These are phyloP conservation scores for Elanoides forficatus DNA, from an alignment of 2,113 vertebrate species.

Conservation along the genomic window DNA sequence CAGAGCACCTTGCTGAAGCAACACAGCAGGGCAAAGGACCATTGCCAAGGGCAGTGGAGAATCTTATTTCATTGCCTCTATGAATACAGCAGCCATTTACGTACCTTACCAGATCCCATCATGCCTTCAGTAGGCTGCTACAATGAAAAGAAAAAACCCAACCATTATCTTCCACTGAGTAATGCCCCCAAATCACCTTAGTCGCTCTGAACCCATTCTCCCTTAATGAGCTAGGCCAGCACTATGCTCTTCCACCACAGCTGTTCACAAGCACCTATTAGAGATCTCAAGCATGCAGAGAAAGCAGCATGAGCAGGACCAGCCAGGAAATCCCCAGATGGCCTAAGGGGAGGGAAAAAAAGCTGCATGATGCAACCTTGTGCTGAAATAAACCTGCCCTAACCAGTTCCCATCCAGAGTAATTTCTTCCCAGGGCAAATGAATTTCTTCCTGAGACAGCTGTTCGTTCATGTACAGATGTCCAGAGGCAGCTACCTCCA, in stretches of 20 bases:
- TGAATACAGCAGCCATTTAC: not conserved
- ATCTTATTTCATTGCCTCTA: not conserved
- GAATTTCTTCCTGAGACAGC: constrained; percentile 6
- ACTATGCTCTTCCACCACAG: not conserved
- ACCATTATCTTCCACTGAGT: not conserved
- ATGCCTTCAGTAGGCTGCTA: not conserved
- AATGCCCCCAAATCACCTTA: not conserved
- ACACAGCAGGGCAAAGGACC: not conserved
- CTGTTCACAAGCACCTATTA: not conserved
- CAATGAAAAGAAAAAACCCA: not conserved
- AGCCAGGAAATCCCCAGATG: constrained; percentile 46
- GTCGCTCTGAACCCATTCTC: not conserved
- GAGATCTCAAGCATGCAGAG: not conserved
- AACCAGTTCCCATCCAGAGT: constrained; percentile 17
- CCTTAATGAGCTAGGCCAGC: not conserved
- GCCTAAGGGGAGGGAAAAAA: constrained; percentile 39
- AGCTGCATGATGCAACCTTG: constrained; percentile 20
- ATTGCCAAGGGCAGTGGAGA: not conserved
- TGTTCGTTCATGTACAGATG: not conserved
- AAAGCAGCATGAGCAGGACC: constrained; percentile 8
- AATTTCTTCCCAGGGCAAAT: constrained; percentile 22
- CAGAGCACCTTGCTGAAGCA: not conserved
- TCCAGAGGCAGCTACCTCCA: constrained; percentile 3
- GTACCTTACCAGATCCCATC: not conserved
- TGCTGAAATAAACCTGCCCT: constrained; percentile 24